Conservation (phyloP, 2,797 vertebrate species). For the Sebastes hubbsi region DNA sequence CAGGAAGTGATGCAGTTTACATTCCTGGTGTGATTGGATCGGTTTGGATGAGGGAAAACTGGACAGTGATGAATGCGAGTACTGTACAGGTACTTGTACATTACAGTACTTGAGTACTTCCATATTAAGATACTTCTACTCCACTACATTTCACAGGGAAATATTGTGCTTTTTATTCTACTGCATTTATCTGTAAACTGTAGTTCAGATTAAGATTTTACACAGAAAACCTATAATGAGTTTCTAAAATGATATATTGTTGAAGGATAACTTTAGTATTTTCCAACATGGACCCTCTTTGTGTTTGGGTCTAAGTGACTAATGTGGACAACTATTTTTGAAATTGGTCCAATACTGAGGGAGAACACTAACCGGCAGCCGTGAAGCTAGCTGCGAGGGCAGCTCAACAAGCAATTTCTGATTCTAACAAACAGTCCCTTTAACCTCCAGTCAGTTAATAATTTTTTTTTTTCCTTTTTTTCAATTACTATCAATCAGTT, state of each 20-base stretch:
- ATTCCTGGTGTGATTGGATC: background rate
- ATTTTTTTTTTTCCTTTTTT: background rate
- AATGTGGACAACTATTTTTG: too few species aligned
- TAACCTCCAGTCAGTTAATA: background rate
- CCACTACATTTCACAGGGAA: background rate
- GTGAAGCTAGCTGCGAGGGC: too few species aligned
- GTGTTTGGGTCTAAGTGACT: too few species aligned
- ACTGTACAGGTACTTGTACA: background rate
- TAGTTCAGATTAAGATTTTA: background rate
- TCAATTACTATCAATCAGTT: background rate
- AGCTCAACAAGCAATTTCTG: too few species aligned
- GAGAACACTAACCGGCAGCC: too few species aligned
- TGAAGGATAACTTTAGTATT: too few species aligned
- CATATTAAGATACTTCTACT: background rate
- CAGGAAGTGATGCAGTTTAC: constrained; percentile 4
- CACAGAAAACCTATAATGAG: background rate
- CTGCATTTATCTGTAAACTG: background rate
- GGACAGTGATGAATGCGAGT: background rate
- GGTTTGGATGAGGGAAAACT: background rate
- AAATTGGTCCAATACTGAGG: too few species aligned
- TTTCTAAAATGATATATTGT: background rate
- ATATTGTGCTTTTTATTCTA: background rate
- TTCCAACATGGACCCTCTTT: too few species aligned
- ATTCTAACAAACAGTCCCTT: background rate
- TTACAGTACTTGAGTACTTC: background rate